These are phyloP conservation scores for Drosophila incognita DNA, from an alignment of 2,888 invertebrate genomes.

Conservation along the genomic window DNA sequence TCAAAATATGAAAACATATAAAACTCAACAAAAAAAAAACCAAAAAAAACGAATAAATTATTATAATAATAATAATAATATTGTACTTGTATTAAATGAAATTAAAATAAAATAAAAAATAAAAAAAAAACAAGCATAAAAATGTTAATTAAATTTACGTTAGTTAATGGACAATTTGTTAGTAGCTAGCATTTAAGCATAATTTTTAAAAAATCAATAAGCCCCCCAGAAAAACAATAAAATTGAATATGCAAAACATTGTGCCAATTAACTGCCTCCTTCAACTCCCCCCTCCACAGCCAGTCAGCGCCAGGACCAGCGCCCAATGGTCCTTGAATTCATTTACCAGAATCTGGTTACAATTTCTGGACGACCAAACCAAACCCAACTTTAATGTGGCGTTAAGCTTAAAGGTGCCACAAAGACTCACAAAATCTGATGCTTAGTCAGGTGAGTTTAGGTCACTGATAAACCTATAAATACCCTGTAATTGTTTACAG, in stretches of 20 bases:
- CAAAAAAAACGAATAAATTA: constrained; percentile 21
- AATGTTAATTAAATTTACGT: constrained; percentile 75
- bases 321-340: constrained; percentile 37
- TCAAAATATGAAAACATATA: constrained; percentile 22
- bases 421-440: neutral
- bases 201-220: constrained; percentile 79
- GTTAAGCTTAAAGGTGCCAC: constrained; percentile 37
- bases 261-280: neutral
- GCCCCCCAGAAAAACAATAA: constrained; percentile 42
- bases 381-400: constrained; percentile 33
- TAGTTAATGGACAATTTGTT: constrained; percentile 81
- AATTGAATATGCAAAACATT: constrained; percentile 16
- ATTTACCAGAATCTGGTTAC: neutral
- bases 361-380: neutral
- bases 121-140: neutral
- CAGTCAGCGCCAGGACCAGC: neutral
- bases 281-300: neutral
- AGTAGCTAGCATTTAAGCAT: constrained; percentile 77
- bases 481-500: constrained; percentile 9
- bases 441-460: neutral
- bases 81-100: constrained; percentile 66
- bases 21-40: neutral
- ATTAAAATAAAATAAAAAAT: constrained; percentile 32
- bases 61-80: constrained; percentile 61
- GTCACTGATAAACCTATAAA: neutral